Evolutionary conservation across 2,113 vertebrate genomes (phyloP).

Genomic region (Phrynosoma blainvillii): DNA sequence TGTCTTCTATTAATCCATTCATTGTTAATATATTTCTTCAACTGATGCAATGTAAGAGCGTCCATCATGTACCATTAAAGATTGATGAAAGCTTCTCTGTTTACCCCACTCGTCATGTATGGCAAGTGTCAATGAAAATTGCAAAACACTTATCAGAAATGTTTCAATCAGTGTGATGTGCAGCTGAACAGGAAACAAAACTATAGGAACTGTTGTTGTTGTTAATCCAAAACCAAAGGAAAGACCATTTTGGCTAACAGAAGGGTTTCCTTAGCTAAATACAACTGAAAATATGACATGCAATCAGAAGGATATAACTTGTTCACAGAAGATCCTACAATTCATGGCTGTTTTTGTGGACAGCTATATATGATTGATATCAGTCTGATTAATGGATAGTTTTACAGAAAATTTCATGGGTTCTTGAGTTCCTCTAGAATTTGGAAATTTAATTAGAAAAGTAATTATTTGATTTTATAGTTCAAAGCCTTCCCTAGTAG

Average conservation of each 20-base stretch:
- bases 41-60: slow-evolving; percentile 30
- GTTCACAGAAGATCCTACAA: neutral
- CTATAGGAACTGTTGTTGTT: neutral
- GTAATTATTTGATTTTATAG: too few relatives aligned
- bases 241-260: neutral
- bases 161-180: neutral
- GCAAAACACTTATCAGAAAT: neutral
- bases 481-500: too few relatives aligned
- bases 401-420: too few relatives aligned
- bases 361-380: too few relatives aligned
- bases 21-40: slow-evolving; percentile 58
- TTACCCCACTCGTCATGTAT: slow-evolving; percentile 38
- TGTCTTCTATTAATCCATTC: slow-evolving; percentile 53
- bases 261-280: neutral
- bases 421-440: too few relatives aligned
- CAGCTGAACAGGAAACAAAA: neutral
- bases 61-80: slow-evolving; percentile 17
- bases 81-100: slow-evolving; percentile 30
- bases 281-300: neutral
- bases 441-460: too few relatives aligned
- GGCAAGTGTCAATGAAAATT: neutral
- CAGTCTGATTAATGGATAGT: neutral
- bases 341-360: neutral
- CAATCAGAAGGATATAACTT: neutral
- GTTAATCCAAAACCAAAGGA: neutral